These are phyloP conservation scores for Rhagoletis zephyria DNA, from an alignment of 1,140 invertebrate species.

Conservation along the genomic window DNA sequence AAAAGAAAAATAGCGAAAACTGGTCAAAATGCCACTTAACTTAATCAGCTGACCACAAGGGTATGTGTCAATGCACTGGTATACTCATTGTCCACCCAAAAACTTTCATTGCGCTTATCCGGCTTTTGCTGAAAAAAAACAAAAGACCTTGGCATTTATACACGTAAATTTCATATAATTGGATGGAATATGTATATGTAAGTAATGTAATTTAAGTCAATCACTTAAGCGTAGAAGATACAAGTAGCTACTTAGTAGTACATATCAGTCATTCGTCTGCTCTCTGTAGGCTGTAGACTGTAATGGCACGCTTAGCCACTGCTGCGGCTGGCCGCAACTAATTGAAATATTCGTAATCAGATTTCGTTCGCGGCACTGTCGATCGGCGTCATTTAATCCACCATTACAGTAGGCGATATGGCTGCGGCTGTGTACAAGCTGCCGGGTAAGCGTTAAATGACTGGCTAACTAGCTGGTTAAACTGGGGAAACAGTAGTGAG, in stretches of 20 bases:
- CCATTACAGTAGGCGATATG: neutral
- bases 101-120: neutral
- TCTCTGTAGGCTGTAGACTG: no score
- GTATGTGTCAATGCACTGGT: no score
- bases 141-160: neutral
- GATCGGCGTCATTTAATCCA: conserved; percentile 3
- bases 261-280: no score
- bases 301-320: conserved; percentile 14
- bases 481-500: neutral
- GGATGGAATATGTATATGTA: conserved; percentile 11
- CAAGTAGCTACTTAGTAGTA: neutral
- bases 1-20: no score
- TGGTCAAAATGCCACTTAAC: no score
- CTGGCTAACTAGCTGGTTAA: no score
- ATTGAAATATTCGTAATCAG: conserved; percentile 54
- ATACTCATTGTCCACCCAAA: neutral
- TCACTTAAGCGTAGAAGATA: conserved; percentile 13
- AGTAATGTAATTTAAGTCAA: conserved; percentile 13
- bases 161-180: conserved; percentile 54
- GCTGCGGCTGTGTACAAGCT: neutral
- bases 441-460: neutral
- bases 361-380: neutral
- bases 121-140: neutral
- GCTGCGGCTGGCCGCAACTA: conserved; percentile 11
- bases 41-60: no score